A percentile compares a stretch with the other conserved stretches of the same genome.
Evolutionary conservation across 2,888 invertebrate species (phyloP).

Genomic region (Teleiodes luculella): DNA sequence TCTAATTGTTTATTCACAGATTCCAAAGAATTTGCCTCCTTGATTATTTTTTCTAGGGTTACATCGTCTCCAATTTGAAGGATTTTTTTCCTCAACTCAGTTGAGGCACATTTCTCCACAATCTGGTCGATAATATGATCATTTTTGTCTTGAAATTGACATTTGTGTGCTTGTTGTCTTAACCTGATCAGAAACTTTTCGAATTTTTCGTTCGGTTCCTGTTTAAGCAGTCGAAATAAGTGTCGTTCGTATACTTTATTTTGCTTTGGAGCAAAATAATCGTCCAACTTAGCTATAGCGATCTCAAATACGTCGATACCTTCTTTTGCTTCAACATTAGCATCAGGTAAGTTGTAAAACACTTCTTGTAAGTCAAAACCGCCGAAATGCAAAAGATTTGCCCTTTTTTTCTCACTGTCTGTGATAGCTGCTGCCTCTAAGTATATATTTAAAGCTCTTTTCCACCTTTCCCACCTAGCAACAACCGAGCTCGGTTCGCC

Average conservation of each 20-base stretch:
- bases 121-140: too few relatives aligned
- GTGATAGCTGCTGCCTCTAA: not conserved
- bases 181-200: not conserved
- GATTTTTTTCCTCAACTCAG: too few relatives aligned
- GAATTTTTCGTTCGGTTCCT: conserved; percentile 10
- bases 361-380: conserved; percentile 14
- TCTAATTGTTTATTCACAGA: too few relatives aligned
- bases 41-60: too few relatives aligned
- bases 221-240: conserved; percentile 6
- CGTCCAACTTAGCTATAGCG: conserved; percentile 9
- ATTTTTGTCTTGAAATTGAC: too few relatives aligned
- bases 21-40: not conserved
- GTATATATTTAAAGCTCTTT: conserved; percentile 9
- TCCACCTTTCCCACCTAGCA: conserved; percentile 15
- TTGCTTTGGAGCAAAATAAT: conserved; percentile 16
- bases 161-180: too few relatives aligned
- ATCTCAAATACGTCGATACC: conserved; percentile 2
- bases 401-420: conserved; percentile 3
- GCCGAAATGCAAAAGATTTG: conserved; percentile 12
- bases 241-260: conserved; percentile 7
- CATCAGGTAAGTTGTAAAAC: conserved; percentile 12
- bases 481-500: conserved; percentile 16
- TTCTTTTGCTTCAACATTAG: conserved; percentile 1
- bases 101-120: too few relatives aligned
- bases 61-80: too few relatives aligned